Percentiles rank a stretch among this genome's conserved stretches.
These are phyloP conservation scores for Cactoblastis cactorum DNA, from an alignment of 2,888 invertebrate genomes.

Conservation along the genomic window DNA sequence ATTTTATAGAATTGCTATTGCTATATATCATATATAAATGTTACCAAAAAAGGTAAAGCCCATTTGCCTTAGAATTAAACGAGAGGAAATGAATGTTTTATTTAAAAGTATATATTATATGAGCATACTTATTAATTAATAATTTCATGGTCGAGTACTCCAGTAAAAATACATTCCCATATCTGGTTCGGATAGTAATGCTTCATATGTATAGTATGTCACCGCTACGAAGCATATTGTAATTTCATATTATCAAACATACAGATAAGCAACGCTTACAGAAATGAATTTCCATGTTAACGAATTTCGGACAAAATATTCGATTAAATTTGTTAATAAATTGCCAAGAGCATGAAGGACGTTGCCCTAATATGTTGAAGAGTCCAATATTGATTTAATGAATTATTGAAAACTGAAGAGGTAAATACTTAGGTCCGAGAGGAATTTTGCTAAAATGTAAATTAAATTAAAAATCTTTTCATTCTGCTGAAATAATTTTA, in stretches of 20 bases:
- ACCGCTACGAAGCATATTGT: neutral
- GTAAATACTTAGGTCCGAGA: neutral
- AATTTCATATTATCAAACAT: constrained; percentile 12
- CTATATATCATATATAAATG: no score
- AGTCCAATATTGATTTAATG: no score
- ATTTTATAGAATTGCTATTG: no score
- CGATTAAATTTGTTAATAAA: no score
- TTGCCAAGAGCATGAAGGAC: no score
- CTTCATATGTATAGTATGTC: neutral
- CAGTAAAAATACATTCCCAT: neutral
- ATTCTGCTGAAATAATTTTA: no score
- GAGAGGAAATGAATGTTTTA: no score
- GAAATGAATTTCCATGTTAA: constrained; percentile 50
- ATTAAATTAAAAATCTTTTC: neutral
- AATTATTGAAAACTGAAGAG: neutral
- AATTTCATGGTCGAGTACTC: neutral
- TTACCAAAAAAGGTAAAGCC: no score
- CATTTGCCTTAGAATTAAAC: no score
- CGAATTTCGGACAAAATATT: constrained; percentile 46
- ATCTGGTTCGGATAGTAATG: neutral
- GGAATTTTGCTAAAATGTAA: neutral
- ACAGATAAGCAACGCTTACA: constrained; percentile 31
- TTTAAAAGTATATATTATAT: no score
- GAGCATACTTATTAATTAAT: no score
- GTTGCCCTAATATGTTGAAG: no score